Conservation (phyloP, 35 echinoderm and acorn worm species). For the Apostichopus japonicus region DNA sequence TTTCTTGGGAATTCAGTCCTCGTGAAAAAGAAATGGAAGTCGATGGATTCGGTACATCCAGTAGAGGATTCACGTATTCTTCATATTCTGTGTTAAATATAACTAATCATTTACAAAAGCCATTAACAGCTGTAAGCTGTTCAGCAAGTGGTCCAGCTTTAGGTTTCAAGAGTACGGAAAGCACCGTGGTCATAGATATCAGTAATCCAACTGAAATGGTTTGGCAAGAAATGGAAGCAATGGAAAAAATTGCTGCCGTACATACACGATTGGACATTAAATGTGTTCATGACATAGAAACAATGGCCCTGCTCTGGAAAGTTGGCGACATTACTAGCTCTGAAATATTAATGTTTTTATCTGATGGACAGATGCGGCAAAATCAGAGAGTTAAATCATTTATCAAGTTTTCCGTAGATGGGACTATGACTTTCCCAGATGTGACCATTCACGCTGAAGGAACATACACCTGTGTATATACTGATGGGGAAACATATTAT, state of each 20-base stretch:
- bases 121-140: background rate
- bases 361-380: background rate
- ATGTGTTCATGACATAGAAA: background rate
- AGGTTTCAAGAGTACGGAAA: too few relatives aligned
- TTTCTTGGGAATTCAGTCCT: background rate
- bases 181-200: background rate
- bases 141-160: background rate
- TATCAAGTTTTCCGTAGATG: background rate
- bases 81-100: background rate
- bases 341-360: conserved; percentile 5
- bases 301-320: background rate
- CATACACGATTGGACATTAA: background rate
- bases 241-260: background rate
- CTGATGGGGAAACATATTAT: background rate
- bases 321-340: background rate
- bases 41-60: background rate
- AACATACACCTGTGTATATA: background rate
- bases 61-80: background rate
- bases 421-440: background rate
- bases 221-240: background rate
- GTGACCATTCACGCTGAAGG: background rate
- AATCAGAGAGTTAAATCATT: background rate
- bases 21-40: background rate
- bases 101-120: background rate
- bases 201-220: background rate